These are phyloP conservation scores for Thalpophila matura DNA, from an alignment of 2,888 invertebrate genomes.

Conservation along the genomic window DNA sequence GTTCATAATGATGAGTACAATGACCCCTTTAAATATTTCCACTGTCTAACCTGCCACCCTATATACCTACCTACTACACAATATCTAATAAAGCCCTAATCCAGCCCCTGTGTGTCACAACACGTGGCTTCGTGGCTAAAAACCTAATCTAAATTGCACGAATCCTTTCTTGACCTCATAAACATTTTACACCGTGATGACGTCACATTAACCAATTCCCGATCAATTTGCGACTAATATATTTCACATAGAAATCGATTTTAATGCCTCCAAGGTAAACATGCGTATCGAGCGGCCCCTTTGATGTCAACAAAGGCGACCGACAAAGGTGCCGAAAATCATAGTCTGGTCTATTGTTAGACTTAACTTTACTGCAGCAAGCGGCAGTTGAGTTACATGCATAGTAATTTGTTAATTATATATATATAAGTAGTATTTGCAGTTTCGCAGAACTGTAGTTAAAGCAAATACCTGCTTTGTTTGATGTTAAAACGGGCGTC, in stretches of 20 bases:
- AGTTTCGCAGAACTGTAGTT: slow-evolving; percentile 33
- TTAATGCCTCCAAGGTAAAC: slow-evolving; percentile 76
- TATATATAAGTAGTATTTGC: slow-evolving; percentile 51
- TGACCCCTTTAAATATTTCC: no score
- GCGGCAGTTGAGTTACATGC: slow-evolving; percentile 45
- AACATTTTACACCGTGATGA: slow-evolving; percentile 47
- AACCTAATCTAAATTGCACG: not conserved
- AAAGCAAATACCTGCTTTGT: slow-evolving; percentile 22
- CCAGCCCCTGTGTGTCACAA: no score
- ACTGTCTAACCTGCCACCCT: no score
- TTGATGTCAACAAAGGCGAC: slow-evolving; percentile 81
- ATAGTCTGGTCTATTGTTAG: slow-evolving; percentile 73
- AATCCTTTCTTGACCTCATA: slow-evolving; percentile 33
- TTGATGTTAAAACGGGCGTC: not conserved
- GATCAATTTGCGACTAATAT: slow-evolving; percentile 74
- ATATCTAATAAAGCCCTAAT: no score
- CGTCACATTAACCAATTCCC: slow-evolving; percentile 61
- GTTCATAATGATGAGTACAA: no score
- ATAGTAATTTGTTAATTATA: slow-evolving; percentile 56
- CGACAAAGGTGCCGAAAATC: slow-evolving; percentile 83
- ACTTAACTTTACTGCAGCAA: slow-evolving; percentile 63
- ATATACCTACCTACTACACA: no score
- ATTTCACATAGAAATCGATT: slow-evolving; percentile 79
- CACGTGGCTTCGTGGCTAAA: no score
- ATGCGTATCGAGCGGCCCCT: slow-evolving; percentile 81